Evolutionary conservation across 1,140 invertebrate species (phyloP), one percentile per base, ranked within the genome.

Genomic region (Neodiprion lecontei): DNA sequence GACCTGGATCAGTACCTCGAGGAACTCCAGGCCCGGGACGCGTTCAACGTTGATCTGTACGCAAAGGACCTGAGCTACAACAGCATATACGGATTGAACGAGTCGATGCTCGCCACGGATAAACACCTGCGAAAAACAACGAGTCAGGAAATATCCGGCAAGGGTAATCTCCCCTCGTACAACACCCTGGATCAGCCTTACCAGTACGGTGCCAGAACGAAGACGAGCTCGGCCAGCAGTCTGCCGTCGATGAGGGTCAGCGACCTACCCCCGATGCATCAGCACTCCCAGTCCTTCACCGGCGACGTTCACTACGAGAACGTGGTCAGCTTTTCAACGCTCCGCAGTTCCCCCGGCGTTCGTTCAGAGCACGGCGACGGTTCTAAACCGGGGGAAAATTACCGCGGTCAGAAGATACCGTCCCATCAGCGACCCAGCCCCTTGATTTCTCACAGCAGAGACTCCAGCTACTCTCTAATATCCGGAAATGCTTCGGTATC

Each of bases 1-100:
- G 91, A 93, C 79, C 85, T 94, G 61, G 92, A 93, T 84, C 90
- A 89, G 68, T 94, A 94, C 82, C 83, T 94, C 48, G 90, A 91
- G 78, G 90, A 92, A 74, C 83, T 94, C 48, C 91, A 92, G 79
- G 86, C 89, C 21, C 88, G 87, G 68, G 88, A 89, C 66, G 83
- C 84, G 1, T 84, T 88, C n/a, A 87, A 88, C 71, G 82, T 86
- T 0, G 86, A 88, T 66, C 53, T 84, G 5, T 88, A 88, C 49
- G 81, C 84, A 0, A 87, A 88, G 49, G 84, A 87, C 67, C 69
- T 85, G 0, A 86, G 83, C 28, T 85, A 88, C 74, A 87, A 85
- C 48, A 84, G 81, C 61, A 83, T 87, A 7, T 86, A 88, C 48
- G 86, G 83, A 2, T 82, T 86, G 50, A 85, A 86, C 74, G 83